A percentile compares a stretch with the other conserved stretches of the same genome.
These are phyloP conservation scores for Selenia dentaria DNA, from an alignment of 2,888 invertebrate species.

Conservation along the genomic window DNA sequence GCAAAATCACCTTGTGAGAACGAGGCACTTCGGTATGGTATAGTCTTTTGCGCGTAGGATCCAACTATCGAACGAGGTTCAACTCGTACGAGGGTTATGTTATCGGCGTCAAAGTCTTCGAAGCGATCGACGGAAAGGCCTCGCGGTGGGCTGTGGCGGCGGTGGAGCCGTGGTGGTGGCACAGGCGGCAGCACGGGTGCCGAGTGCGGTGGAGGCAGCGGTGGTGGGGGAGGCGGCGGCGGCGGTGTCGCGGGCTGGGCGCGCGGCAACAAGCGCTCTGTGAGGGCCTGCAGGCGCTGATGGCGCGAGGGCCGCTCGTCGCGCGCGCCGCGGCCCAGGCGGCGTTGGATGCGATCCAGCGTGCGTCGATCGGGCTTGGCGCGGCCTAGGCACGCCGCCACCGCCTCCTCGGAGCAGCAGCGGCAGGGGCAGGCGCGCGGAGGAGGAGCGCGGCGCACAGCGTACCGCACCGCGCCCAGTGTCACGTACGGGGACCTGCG, in stretches of 20 bases:
- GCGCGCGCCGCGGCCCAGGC: constrained; percentile 86
- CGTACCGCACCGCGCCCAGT: constrained; percentile 89
- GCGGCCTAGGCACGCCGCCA: constrained; percentile 81
- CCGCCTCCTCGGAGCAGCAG: constrained; percentile 83
- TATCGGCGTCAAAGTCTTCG: constrained; percentile 76
- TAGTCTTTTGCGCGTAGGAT: constrained; percentile 86
- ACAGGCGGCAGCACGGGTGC: constrained; percentile 84
- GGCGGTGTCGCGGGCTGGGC: constrained; percentile 50
- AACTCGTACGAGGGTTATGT: constrained; percentile 81
- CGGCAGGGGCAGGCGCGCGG: constrained; percentile 84
- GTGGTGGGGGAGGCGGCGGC: constrained; percentile 69
- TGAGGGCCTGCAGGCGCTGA: constrained; percentile 92
- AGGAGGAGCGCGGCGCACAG: constrained; percentile 87
- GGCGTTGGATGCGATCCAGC: constrained; percentile 93
- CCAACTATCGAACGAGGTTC: constrained; percentile 86
- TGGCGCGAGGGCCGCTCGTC: constrained; percentile 81
- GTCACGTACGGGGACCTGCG: constrained; percentile 86
- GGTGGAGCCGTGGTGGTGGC: constrained; percentile 81
- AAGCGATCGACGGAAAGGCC: constrained; percentile 75
- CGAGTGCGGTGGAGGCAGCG: constrained; percentile 72
- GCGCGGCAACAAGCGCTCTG: constrained; percentile 90
- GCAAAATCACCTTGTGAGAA: constrained; percentile 94
- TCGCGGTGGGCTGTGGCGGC: constrained; percentile 78
- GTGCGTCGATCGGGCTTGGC: constrained; percentile 86
- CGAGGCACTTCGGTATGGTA: constrained; percentile 93